Conservation (phyloP, 2,113 vertebrate genomes). For the Brachyhypopomus gauderio region DNA sequence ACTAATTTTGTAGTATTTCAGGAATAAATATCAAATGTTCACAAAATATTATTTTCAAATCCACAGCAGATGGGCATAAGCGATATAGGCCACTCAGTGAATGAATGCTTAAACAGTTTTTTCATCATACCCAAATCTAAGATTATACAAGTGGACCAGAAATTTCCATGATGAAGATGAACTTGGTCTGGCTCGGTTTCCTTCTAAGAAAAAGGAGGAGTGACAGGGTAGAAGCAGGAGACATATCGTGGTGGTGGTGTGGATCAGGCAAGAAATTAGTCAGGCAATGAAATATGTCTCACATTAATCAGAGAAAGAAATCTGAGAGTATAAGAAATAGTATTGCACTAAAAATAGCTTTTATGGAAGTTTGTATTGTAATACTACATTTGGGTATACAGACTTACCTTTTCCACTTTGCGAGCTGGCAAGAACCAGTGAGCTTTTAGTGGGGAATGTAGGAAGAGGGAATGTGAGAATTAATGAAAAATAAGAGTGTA, state of each 20-base stretch:
- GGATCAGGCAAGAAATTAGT: neutral
- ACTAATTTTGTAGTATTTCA: neutral
- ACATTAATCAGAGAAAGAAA: conserved; percentile 1
- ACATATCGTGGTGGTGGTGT: neutral
- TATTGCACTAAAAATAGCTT: conserved; percentile 51
- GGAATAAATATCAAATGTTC: neutral
- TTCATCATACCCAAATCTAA: conserved; percentile 46
- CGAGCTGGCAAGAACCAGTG: conserved; percentile 43
- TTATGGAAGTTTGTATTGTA: conserved; percentile 60
- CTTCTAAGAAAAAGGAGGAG: conserved; percentile 39
- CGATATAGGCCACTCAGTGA: too few species aligned
- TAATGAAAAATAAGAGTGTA: conserved; percentile 10
- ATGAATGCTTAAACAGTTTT: conserved; percentile 5
- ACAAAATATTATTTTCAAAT: neutral
- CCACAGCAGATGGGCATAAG: neutral
- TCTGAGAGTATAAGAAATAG: conserved; percentile 10
- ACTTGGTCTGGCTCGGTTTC: conserved; percentile 51
- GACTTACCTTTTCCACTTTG: conserved; percentile 67
- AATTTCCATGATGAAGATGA: conserved; percentile 66
- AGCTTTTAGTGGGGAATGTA: conserved; percentile 37
- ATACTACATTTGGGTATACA: conserved; percentile 27
- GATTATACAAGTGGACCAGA: conserved; percentile 41
- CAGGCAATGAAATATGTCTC: neutral
- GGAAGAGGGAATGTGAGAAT: conserved; percentile 7
- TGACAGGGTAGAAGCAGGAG: conserved; percentile 15